Evolutionary conservation across 1,140 invertebrate genomes (phyloP).

Genomic region (Bombus superbus): DNA sequence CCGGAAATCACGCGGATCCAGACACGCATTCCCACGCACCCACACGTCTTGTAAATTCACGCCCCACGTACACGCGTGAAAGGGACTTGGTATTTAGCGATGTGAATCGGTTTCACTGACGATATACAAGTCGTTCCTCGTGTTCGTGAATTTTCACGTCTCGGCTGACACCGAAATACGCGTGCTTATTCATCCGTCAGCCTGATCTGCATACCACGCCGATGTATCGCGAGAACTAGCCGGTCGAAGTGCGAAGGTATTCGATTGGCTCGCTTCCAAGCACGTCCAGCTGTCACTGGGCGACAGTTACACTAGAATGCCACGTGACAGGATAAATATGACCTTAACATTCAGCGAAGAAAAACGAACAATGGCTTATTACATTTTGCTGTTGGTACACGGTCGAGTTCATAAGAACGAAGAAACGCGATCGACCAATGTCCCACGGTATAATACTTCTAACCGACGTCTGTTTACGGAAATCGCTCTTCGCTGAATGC

Average conservation of each 20-base stretch:
- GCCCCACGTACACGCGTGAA: neutral
- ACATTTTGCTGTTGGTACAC: slow-evolving; percentile 32
- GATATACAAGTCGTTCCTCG: no score
- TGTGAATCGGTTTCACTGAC: neutral
- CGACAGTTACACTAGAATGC: slow-evolving; percentile 51
- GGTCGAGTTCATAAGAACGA: slow-evolving; percentile 18
- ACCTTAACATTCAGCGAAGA: slow-evolving; percentile 28
- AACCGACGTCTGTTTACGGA: neutral
- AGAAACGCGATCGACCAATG: slow-evolving; percentile 3
- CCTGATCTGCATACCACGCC: slow-evolving; percentile 31
- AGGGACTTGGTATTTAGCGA: slow-evolving; percentile 39
- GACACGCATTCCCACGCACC: slow-evolving; percentile 62
- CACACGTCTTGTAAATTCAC: slow-evolving; percentile 37
- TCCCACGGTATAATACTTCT: neutral
- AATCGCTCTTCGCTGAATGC: neutral
- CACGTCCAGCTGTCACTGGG: slow-evolving; percentile 38
- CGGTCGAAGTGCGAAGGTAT: slow-evolving; percentile 54
- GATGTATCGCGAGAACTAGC: slow-evolving; percentile 25
- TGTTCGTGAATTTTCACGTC: neutral
- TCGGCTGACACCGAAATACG: neutral
- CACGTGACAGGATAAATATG: slow-evolving; percentile 55
- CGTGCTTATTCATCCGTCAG: neutral
- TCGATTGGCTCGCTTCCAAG: slow-evolving; percentile 49
- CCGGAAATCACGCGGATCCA: slow-evolving; percentile 32
- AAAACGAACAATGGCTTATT: slow-evolving; percentile 48